A percentile compares a stretch with the other conserved stretches of the same genome.
Conservation (phyloP, 2,113 vertebrate genomes). For the Gymnocephalus cernua region DNA sequence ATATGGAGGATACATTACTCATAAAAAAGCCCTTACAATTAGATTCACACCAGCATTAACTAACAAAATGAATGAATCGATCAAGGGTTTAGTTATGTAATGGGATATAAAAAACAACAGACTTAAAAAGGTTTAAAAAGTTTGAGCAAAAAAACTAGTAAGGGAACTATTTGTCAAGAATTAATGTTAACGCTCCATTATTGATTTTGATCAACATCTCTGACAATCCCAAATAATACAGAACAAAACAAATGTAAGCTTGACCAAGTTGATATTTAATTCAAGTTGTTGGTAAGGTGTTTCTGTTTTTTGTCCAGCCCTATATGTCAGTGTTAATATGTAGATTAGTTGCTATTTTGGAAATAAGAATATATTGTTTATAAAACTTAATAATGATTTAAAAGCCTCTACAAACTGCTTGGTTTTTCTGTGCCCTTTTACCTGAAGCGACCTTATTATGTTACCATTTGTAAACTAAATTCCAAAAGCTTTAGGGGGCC, state of each 20-base stretch:
- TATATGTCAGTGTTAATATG: not conserved
- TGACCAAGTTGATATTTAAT: not conserved
- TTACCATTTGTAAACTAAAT: not conserved
- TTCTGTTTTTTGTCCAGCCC: not conserved
- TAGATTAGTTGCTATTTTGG: not conserved
- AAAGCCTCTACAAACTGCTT: not conserved
- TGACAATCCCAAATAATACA: not conserved
- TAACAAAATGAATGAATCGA: not conserved
- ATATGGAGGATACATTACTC: not conserved
- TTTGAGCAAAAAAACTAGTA: not conserved
- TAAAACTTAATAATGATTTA: not conserved
- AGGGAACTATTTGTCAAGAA: not conserved
- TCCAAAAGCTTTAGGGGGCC: not conserved
- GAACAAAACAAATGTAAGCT: not conserved
- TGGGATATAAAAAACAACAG: not conserved
- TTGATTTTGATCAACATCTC: not conserved
- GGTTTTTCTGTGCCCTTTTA: not conserved
- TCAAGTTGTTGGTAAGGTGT: not conserved
- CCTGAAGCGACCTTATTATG: not conserved
- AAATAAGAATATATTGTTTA: conserved; percentile 1
- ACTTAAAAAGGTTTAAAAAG: not conserved
- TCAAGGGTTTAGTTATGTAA: not conserved
- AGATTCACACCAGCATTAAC: not conserved
- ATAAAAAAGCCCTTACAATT: not conserved
- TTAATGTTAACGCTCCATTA: not conserved